Evolutionary conservation across 2,113 vertebrate species (phyloP).

Genomic region (Circaetus gallicus): DNA sequence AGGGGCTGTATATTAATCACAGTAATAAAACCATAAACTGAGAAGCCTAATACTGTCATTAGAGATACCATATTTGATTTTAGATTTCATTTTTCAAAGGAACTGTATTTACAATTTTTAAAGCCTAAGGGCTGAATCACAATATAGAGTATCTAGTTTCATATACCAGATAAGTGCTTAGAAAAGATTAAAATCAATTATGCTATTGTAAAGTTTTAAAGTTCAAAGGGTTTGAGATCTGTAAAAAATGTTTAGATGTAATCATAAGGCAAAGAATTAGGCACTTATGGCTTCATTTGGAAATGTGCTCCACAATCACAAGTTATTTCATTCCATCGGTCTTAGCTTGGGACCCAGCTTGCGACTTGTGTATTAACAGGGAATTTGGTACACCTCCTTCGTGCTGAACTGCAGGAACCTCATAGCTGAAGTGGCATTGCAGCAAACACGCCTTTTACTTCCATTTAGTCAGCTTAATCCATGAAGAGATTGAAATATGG

Average conservation of each 20-base stretch:
- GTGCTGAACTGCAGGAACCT: neutral
- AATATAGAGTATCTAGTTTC: neutral
- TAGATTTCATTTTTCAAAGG: neutral
- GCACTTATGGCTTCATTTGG: neutral
- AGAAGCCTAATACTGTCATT: neutral
- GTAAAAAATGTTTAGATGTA: constrained; percentile 32
- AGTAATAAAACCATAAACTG: neutral
- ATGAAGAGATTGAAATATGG: neutral
- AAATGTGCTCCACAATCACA: neutral
- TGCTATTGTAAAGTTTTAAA: constrained; percentile 20
- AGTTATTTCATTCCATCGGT: neutral
- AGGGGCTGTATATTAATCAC: neutral
- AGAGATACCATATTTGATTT: neutral
- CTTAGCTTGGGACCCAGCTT: neutral
- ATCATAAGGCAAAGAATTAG: constrained; percentile 22
- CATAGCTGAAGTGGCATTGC: neutral
- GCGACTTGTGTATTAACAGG: neutral
- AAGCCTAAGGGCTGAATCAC: constrained; percentile 2
- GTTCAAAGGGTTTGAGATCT: constrained; percentile 25
- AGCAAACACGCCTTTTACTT: neutral
- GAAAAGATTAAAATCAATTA: constrained; percentile 40
- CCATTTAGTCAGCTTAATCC: neutral
- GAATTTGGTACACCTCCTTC: neutral
- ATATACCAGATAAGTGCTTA: neutral
- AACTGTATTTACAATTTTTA: neutral